Evolutionary conservation across 1,140 invertebrate species (phyloP), one percentile per base, ranked within the genome.

Genomic region (Aphidius ervi): DNA sequence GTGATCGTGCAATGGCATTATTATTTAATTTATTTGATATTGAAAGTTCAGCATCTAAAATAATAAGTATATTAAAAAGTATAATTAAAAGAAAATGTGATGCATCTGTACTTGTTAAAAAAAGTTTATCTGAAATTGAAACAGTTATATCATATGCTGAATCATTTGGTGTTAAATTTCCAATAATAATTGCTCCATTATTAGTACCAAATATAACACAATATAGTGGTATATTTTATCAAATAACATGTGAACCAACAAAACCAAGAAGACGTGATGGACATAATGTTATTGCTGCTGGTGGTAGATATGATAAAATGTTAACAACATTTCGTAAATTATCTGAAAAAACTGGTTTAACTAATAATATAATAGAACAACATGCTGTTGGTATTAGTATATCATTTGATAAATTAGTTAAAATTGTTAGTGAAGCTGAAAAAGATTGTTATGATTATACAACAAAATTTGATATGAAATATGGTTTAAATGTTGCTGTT

Each of bases 321-420:
- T 47, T 78, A 1, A 66, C 61, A 6, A 72, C 70, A 9, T 79
- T 74, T 48, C 77, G 76, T 47, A 71, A 81, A 63, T 65, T 74
- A 5, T 55, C 80, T 9, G 74, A 80, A 63, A 66, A 74, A 49
- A 65, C 75, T 45, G 66, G 67, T 69, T 66, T 76, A 68, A 23
- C 72, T 47, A 64, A 67, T 63, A 72, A 78, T 66, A 72, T 82
- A 68, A 50, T 79, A 47, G 75, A 73, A 55, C 85, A 86, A 64
- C 81, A 79, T 56, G 90, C 86, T 0, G 88, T 87, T 5, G 92
- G 91, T 9, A 83, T 92, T 9, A 90, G 90, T 45, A 82, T 93
- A 48, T 88, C 87, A 1, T 72, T 93, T 56, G 86, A 88, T 57
- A 89, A 87, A 71, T 73, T 93, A 41, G 82, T 88, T 0, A 80